Conservation (phyloP, 1,140 invertebrate species). For the Cylas formicarius region DNA sequence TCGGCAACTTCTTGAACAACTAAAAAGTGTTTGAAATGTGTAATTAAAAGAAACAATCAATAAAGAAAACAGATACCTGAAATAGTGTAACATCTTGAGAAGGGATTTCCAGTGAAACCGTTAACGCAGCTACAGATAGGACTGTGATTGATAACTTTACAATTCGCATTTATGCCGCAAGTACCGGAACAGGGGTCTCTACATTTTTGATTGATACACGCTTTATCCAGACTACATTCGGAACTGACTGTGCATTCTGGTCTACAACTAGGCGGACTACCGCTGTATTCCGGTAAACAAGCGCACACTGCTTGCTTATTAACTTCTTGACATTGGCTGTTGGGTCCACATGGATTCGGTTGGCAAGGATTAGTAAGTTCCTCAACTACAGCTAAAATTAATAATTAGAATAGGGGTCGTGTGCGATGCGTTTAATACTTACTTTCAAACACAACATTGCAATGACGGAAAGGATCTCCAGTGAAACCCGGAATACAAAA, state of each 20-base stretch:
- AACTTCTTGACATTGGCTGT: conserved; percentile 55
- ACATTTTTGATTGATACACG: conserved; percentile 59
- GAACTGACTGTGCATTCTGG: conserved; percentile 58
- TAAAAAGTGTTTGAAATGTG: conserved; percentile 22
- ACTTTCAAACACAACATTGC: conserved; percentile 34
- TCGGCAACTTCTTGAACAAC: conserved; percentile 36
- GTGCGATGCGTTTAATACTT: conserved; percentile 4
- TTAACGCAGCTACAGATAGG: conserved; percentile 61
- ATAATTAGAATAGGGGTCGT: background rate
- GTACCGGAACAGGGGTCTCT: conserved; percentile 61
- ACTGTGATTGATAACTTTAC: conserved; percentile 60
- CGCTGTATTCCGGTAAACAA: conserved; percentile 55
- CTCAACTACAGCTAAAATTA: conserved; percentile 28
- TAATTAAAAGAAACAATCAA: conserved; percentile 11
- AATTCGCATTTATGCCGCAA: conserved; percentile 62
- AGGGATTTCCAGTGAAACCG: conserved; percentile 66
- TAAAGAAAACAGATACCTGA: conserved; percentile 21
- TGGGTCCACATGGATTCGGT: conserved; percentile 62
- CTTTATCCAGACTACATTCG: conserved; percentile 55
- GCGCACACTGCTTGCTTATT: conserved; percentile 56
- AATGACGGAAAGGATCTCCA: conserved; percentile 61
- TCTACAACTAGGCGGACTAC: conserved; percentile 56
- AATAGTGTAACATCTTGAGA: conserved; percentile 49
- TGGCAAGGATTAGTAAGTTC: conserved; percentile 51
- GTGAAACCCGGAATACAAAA: conserved; percentile 60